Evolutionary conservation across 1,140 invertebrate species (phyloP), one percentile per base, ranked within the genome.

Genomic region (Parapsyche elsis): DNA sequence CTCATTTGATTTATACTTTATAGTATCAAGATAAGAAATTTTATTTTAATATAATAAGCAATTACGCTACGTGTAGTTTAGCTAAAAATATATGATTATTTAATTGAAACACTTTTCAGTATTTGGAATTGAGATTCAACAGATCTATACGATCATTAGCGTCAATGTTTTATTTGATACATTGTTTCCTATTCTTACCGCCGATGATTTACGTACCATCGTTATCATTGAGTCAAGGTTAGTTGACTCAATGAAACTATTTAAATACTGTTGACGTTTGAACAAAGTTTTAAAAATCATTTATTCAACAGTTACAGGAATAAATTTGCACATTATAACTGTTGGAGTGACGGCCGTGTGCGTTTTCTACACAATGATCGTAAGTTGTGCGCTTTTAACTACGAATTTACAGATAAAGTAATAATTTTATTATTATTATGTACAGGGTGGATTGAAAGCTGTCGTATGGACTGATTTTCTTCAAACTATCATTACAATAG

Each of bases 391-490:
- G 9, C 9, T 71, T 71, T 75, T 59, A 80, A 57, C 24, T 67
- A 67, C 26, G 64, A 21, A 80, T 4, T 5, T 1, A 26, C 5
- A 5, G 5, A 26, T 67, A 1, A 1, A 57, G 5, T 26, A 71
- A 80, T 71, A 76, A 77, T 73, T 75, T 46, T 61, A 78, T 44
- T 4, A 12, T 53, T 38, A 4, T 38, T 7, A 7, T 1, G 1
- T 74, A 82, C 83, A 96, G 94, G 95, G 95, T 80, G 95, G 95
- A 0, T 90, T 97, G 81, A 96, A 96, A 87, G 95, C 95, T 0
- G 95, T 97, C 1, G 92, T 97, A 19, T 95, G 94, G 95, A 96
- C 95, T 0, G 95, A 97, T 87, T 92, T 94, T 0, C 91, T 97
- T 57, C 95, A 97, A 87, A 93, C 92, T 2, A 84, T 91, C 10